A percentile compares a stretch with the other conserved stretches of the same genome.
These are phyloP conservation scores for Andrena hattorfiana DNA, from an alignment of 2,888 invertebrate species.

Conservation along the genomic window DNA sequence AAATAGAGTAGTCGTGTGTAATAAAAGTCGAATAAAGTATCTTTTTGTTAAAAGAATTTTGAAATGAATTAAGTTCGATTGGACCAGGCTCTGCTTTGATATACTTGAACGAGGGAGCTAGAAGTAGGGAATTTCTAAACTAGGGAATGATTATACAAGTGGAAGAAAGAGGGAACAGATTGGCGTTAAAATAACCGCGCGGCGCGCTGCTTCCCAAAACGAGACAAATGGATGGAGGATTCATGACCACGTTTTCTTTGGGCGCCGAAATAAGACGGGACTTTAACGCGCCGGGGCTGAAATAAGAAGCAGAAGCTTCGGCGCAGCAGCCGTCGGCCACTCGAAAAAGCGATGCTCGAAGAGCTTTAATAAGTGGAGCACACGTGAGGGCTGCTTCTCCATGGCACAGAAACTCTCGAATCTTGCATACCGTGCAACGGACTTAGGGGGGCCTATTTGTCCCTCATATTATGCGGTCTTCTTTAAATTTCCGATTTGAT, in stretches of 20 bases:
- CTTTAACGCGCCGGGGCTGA: slow-evolving; percentile 26
- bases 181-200: too few relatives aligned
- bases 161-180: too few relatives aligned
- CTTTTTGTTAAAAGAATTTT: too few relatives aligned
- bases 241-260: not conserved
- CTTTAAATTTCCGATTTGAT: slow-evolving; percentile 34
- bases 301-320: slow-evolving; percentile 23
- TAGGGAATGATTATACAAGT: too few relatives aligned
- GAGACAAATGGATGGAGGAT: too few relatives aligned
- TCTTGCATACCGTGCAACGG: not conserved
- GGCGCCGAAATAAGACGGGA: slow-evolving; percentile 27
- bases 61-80: too few relatives aligned
- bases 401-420: not conserved
- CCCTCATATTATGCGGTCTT: slow-evolving; percentile 20
- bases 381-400: slow-evolving; percentile 25
- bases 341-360: slow-evolving; percentile 35
- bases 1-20: too few relatives aligned
- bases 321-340: slow-evolving; percentile 12
- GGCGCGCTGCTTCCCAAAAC: too few relatives aligned
- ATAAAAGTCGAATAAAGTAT: too few relatives aligned
- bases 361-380: slow-evolving; percentile 58
- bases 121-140: too few relatives aligned
- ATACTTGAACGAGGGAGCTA: too few relatives aligned
- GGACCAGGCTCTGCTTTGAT: too few relatives aligned
- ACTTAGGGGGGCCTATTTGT: not conserved